Evolutionary conservation across 2,797 vertebrate genomes (phyloP), one percentile per base, ranked within the genome.

Genomic region (Danio choprae): DNA sequence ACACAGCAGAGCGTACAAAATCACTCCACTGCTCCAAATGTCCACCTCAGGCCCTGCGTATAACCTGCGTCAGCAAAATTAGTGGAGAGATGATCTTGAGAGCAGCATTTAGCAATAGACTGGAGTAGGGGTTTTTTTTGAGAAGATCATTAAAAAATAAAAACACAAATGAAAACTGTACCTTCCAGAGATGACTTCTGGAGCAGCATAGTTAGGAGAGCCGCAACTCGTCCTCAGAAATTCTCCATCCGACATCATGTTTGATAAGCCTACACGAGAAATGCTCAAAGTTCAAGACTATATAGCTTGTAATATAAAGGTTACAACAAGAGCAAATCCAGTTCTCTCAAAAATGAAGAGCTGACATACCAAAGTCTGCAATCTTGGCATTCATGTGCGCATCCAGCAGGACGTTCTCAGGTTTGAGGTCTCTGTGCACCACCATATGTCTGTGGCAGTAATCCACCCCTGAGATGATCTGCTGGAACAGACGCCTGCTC

Each of bases 241-340:
- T 91, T 99, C 98, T 88, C 98, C 98, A 82, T 99, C 98, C 78
- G 97, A 98, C 98, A 99, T 99, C 97, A 99, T 99, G 92, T 99
- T 99, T 89, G 98, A 99, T 84, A 99, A 94, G 89, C 98, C 98
- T 99, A 67, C 12, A 63, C 12, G 51, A 73, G 41, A 9, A n/a
- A 75, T 29, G 53, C 3, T 38, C 10, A 7, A 46, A 22, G 38
- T 18, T 11, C 15, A 55, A 5, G 18, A 36, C n/a, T 64, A 3
- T 59, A 10, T 11, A 40, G 18, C 38, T 53, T 70, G 1, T 16
- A 44, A 43, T 7, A 70, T 38, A 41, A 43, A 64, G 3, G 43
- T 38, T 16, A 50, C 10, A 18, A 10, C 62, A 15, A 68, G 5
- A 29, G 15, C 6, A 9, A 40, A 13, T 44, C 62, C 48, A 72